Evolutionary conservation across 2,797 vertebrate genomes (phyloP).

Genomic region (Xenopus petersii): DNA sequence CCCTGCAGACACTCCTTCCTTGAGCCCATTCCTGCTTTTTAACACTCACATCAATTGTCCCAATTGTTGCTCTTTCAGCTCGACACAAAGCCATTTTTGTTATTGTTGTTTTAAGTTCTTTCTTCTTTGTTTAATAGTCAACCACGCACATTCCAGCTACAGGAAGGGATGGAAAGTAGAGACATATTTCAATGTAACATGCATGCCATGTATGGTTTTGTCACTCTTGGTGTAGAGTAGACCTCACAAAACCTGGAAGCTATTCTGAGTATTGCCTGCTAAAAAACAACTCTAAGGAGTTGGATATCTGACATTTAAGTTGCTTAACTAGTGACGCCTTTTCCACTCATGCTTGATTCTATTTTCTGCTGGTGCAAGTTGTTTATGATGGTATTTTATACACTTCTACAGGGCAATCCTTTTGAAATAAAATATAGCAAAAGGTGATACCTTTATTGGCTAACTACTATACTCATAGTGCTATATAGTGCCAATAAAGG

Average conservation of each 20-base stretch:
- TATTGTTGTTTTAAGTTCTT: too few species aligned
- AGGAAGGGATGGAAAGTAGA: slow-evolving; percentile 5
- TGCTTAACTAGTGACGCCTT: background rate
- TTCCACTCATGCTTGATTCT: background rate
- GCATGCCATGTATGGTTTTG: background rate
- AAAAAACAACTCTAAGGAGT: slow-evolving; percentile 1
- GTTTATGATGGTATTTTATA: background rate
- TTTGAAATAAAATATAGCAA: too few species aligned
- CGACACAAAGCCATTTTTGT: too few species aligned
- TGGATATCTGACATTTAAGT: slow-evolving; percentile 9
- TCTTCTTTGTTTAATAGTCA: background rate
- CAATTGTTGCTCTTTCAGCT: background rate
- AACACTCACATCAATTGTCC: background rate
- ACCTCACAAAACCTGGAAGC: background rate
- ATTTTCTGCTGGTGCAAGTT: background rate
- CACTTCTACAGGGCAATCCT: background rate
- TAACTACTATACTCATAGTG: too few species aligned
- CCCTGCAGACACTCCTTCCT: slow-evolving; percentile 8
- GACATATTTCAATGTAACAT: background rate
- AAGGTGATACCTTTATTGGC: too few species aligned
- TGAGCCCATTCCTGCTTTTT: slow-evolving; percentile 24
- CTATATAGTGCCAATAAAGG: too few species aligned
- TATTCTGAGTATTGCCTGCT: background rate
- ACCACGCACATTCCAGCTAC: slow-evolving; percentile 19
- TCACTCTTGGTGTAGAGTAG: background rate